phyloP scores from a whole-genome alignment of 2,888 invertebrate species.

The Pheosia tremula region DNA sequence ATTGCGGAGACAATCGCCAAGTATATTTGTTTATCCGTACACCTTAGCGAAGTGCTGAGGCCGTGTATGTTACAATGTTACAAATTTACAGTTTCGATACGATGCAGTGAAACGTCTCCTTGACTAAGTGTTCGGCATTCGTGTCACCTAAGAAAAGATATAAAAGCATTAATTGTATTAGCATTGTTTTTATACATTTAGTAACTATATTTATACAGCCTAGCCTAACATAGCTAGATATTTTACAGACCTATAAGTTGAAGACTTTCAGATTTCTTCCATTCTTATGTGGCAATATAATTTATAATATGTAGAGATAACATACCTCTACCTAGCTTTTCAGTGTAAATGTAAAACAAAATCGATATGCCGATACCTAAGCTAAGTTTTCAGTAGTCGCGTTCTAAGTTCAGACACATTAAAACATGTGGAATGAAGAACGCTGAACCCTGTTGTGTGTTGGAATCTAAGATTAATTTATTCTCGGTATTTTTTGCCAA shows the following conservation, averaged over 20 bases:
- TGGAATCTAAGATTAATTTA: no score
- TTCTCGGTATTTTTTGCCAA: background rate
- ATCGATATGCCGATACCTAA: no score
- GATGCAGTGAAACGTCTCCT: background rate
- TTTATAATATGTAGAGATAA: no score
- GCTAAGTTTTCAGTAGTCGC: no score
- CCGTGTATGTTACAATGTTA: background rate
- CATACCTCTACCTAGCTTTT: no score
- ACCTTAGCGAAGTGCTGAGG: background rate
- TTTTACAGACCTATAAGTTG: no score
- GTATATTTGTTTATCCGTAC: background rate
- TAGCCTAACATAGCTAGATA: background rate
- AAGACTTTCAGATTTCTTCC: no score
- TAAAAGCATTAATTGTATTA: background rate
- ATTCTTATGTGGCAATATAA: no score
- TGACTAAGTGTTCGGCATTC: background rate
- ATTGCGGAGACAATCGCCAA: background rate
- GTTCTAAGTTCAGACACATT: no score
- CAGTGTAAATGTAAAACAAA: no score
- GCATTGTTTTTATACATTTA: slow-evolving; percentile 5
- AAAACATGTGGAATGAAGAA: no score
- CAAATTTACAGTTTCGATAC: slow-evolving; percentile 5
- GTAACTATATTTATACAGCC: background rate
- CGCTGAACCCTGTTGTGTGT: no score
- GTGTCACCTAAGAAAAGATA: background rate